Base-by-base conservation (phyloP, 2,888 invertebrate species). In the Parascotia fuliginaria region DNA sequence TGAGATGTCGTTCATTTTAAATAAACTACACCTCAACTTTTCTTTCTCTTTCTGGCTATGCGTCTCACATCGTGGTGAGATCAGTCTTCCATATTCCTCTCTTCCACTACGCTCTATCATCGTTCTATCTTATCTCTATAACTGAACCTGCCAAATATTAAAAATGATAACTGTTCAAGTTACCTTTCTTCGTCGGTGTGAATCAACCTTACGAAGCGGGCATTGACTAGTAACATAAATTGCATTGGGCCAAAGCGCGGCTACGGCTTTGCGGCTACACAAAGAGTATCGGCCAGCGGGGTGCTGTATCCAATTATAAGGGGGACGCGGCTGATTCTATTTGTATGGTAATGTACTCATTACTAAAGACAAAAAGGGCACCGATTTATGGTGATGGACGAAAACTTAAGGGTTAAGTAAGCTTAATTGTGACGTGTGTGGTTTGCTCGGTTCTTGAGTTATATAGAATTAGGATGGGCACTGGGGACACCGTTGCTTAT, bases 271-370 rank as follows among this genome's bases (percentile, higher is more conserved):
- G 66, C 63, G 50, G 50, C 50, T 32, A 42, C 66, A 83, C 89
- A 90, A 90, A 91, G 90, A 59, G 46, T 22, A 42, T 44, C 65
- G 73, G 73, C 56, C 91, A 83, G 89, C 90, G 86, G 91, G 91
- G 85, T 75, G 87, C 85, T 83, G 58, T 63, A 77, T 81, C 84
- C 89, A 88, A 90, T 91, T 88, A 90, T 81, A 85, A 75, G 77
- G 70, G 71, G 70, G 62, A 69, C 79, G 76, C 76, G 77, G 79
- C 82, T 81, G 81, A 81, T 85, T 85, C 89, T 89, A 91, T 92
- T 87, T 89, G 89, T 90, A 92, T 92, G 91, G 79, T 89, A 91
- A 92, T 92, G 73, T 75, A 77, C 91, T 91, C 90, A 90, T 91
- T 91, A 91, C 81, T 65, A 60, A 73, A 85, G 83, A 87, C 83